A percentile compares a stretch with the other conserved stretches of the same genome.
Conservation (phyloP, 2,113 vertebrate species). For the Miniopterus natalensis region DNA sequence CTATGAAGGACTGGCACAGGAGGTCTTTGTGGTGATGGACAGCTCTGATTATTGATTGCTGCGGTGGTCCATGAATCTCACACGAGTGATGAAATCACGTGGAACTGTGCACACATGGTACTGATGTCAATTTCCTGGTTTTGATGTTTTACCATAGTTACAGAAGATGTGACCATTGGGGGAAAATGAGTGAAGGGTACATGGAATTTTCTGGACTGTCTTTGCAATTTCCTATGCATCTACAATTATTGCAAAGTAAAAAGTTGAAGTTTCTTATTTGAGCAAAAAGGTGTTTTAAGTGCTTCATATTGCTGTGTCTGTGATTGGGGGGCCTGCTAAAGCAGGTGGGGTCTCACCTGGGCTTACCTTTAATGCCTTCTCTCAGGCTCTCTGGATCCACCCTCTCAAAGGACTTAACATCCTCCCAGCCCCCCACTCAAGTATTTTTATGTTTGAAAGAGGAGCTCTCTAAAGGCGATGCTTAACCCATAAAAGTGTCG, state of each 20-base stretch:
- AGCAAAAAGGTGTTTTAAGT: not conserved
- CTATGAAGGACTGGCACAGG: rapidly evolving
- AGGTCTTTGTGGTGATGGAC: no score
- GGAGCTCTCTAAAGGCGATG: not conserved
- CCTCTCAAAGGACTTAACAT: not conserved
- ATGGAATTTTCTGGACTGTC: not conserved
- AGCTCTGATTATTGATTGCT: no score
- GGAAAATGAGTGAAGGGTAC: not conserved
- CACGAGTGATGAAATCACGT: not conserved
- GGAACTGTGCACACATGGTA: rapidly evolving
- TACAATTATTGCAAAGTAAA: not conserved
- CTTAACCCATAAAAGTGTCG: not conserved
- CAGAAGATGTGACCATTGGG: not conserved
- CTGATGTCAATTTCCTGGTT: not conserved
- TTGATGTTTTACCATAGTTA: no score
- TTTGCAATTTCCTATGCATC: not conserved
- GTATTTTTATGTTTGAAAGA: not conserved
- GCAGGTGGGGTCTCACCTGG: not conserved
- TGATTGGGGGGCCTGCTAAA: no score
- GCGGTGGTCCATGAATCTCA: not conserved
- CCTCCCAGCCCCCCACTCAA: not conserved
- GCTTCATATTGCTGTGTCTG: not conserved
- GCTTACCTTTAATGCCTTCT: not conserved
- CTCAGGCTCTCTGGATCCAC: not conserved
- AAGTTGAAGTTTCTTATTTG: not conserved